phyloP scores from a whole-genome alignment of 1,140 invertebrate species.

The Drosophila dunni region DNA sequence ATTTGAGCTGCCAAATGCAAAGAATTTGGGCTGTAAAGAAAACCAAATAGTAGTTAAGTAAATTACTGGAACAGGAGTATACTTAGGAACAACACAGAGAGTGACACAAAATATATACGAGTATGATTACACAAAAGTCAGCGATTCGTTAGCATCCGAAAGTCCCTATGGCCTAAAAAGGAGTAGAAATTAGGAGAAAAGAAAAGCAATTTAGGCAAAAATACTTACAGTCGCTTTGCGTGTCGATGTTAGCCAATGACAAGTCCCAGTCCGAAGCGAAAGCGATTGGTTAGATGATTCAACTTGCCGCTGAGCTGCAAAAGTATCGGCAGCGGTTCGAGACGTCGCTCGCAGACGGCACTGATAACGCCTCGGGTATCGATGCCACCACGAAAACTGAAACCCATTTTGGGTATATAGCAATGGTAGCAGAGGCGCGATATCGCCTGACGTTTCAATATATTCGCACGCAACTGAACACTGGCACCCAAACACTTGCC shows the following conservation, averaged over 20 bases:
- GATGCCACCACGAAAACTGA: conserved; percentile 39
- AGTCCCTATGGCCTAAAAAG: background rate
- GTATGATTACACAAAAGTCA: background rate
- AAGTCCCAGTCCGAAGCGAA: conserved; percentile 38
- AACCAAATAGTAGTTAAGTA: background rate
- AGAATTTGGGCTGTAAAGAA: too few species aligned
- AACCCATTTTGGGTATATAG: conserved; percentile 15
- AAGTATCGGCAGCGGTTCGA: conserved; percentile 31
- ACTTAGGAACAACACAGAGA: background rate
- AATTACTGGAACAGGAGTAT: background rate
- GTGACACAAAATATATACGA: background rate
- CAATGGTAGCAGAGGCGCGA: conserved; percentile 34
- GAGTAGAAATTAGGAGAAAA: background rate
- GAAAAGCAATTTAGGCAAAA: background rate
- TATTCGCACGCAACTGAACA: conserved; percentile 35
- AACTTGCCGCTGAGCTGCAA: conserved; percentile 34
- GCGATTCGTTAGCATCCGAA: background rate
- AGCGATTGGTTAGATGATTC: conserved; percentile 30
- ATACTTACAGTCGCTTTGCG: background rate
- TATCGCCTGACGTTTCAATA: conserved; percentile 32
- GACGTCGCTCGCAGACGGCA: conserved; percentile 40
- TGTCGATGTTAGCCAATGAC: conserved; percentile 22
- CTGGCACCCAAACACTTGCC: conserved; percentile 25
- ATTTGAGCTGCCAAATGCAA: too few species aligned
- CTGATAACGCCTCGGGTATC: conserved; percentile 37